phyloP scores from a whole-genome alignment of 2,113 vertebrate genomes.

The Pelodiscus sinensis region DNA sequence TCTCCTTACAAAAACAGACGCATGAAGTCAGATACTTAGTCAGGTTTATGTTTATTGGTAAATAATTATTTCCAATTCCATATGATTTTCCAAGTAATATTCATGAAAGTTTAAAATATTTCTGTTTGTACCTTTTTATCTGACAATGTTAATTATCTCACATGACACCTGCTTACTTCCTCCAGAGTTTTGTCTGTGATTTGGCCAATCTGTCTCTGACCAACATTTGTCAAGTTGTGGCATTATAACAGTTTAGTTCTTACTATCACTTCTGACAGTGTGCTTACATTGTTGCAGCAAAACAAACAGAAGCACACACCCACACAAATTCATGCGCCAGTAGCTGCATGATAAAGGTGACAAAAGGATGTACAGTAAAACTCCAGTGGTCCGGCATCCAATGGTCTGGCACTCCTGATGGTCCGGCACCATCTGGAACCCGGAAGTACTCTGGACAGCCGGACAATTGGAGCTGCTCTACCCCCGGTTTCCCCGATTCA shows the following conservation, averaged over 20 bases:
- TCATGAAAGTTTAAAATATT: not conserved
- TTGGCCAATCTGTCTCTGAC: fast-evolving
- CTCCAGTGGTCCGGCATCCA: no score
- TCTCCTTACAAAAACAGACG: fast-evolving
- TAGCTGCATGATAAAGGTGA: not conserved
- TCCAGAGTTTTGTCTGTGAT: not conserved
- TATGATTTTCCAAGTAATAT: not conserved
- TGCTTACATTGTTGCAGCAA: not conserved
- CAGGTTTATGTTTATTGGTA: not conserved
- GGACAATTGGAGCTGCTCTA: no score
- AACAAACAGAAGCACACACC: not conserved
- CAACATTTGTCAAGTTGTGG: not conserved
- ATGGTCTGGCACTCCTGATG: no score
- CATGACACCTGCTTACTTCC: not conserved
- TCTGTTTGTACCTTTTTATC: not conserved
- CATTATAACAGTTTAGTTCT: not conserved
- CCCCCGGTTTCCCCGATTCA: no score
- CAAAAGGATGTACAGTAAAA: not conserved
- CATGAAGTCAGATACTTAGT: not conserved
- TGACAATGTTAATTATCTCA: not conserved
- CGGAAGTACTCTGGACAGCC: no score
- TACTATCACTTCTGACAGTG: not conserved
- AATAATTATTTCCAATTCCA: not conserved
- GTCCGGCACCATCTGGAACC: no score
- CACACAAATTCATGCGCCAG: fast-evolving